A percentile compares a stretch with the other conserved stretches of the same genome.
phyloP scores from a whole-genome alignment of 92 coral and sea anemone genomes.

The Chrysogorgia sp. region DNA sequence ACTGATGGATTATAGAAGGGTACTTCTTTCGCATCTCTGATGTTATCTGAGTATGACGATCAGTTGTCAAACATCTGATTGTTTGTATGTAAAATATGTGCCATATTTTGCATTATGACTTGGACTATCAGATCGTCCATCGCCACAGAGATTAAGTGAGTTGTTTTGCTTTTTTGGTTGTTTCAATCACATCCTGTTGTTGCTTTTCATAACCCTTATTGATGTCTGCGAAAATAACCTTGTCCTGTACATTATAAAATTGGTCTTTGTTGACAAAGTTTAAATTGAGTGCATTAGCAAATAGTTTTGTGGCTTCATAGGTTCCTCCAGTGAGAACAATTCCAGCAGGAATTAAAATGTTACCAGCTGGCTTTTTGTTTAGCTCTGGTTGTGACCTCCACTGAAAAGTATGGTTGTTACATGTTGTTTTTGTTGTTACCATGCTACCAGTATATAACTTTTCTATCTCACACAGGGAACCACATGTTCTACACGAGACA shows the following conservation, averaged over 20 bases:
- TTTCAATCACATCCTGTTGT: slow-evolving; percentile 14
- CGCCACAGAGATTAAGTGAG: too few species aligned
- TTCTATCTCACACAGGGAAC: slow-evolving; percentile 39
- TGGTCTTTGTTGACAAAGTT: slow-evolving; percentile 36
- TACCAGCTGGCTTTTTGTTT: slow-evolving; percentile 36
- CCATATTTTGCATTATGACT: too few species aligned
- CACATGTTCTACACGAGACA: slow-evolving; percentile 28
- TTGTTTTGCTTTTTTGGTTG: background rate
- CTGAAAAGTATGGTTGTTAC: slow-evolving; percentile 24
- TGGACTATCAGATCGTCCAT: too few species aligned
- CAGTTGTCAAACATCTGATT: too few species aligned
- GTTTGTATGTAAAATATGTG: too few species aligned
- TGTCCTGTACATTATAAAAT: slow-evolving; percentile 20
- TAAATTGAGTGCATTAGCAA: slow-evolving; percentile 28
- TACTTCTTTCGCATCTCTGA: too few species aligned
- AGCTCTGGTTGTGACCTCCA: slow-evolving; percentile 37
- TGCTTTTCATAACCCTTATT: slow-evolving; percentile 18
- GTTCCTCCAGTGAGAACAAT: slow-evolving; percentile 36
- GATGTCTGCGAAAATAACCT: slow-evolving; percentile 18
- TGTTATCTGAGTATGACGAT: too few species aligned
- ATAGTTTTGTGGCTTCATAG: slow-evolving; percentile 23
- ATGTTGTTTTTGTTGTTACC: slow-evolving; percentile 33
- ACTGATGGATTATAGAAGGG: too few species aligned
- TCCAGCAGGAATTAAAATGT: slow-evolving; percentile 45
- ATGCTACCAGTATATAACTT: slow-evolving; percentile 25